Percentiles rank a stretch among this genome's conserved stretches.
Evolutionary conservation across 2,113 vertebrate genomes (phyloP).

Genomic region (Myotis lucifugus): DNA sequence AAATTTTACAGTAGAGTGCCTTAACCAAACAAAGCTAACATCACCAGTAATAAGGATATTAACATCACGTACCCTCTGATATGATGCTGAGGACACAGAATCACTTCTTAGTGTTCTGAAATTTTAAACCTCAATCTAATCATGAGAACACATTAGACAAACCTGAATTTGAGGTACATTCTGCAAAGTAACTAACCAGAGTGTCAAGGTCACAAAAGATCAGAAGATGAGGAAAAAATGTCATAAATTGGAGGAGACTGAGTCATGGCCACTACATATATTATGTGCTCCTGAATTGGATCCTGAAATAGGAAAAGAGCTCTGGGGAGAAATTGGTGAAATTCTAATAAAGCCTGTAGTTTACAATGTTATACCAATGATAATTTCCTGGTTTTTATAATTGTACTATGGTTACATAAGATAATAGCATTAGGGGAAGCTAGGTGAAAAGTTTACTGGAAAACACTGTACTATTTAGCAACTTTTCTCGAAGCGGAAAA

Average conservation of each 20-base stretch:
- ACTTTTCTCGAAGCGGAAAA: background rate
- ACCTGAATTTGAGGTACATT: background rate
- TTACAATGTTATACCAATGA: background rate
- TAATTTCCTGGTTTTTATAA: constrained; percentile 41
- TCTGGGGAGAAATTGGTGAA: background rate
- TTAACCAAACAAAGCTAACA: background rate
- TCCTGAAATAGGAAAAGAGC: background rate
- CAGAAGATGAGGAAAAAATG: background rate
- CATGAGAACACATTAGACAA: background rate
- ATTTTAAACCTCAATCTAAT: background rate
- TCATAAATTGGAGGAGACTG: background rate
- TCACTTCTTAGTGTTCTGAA: background rate
- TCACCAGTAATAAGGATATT: background rate
- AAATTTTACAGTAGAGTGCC: background rate
- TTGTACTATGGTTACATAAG: background rate
- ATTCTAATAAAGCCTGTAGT: background rate
- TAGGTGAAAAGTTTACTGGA: background rate
- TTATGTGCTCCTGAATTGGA: background rate
- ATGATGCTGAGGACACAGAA: background rate
- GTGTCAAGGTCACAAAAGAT: background rate
- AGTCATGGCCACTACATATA: background rate
- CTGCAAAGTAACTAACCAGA: background rate
- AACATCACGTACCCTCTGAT: background rate
- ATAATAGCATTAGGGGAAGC: background rate
- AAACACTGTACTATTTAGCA: background rate